Evolutionary conservation across 2,888 invertebrate genomes (phyloP).

Genomic region (Lasius platythorax): DNA sequence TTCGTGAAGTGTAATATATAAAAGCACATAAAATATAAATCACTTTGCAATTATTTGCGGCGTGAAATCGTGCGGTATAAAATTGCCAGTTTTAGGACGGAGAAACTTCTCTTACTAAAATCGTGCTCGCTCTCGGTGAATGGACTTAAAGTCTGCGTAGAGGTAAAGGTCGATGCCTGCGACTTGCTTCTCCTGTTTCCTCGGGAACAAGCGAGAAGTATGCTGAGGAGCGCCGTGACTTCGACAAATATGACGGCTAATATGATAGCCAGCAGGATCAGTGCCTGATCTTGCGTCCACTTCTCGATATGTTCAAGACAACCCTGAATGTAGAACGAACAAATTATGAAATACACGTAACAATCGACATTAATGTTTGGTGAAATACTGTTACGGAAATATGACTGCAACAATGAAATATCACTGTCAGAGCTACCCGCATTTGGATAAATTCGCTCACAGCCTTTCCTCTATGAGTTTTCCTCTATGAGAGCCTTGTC

Average conservation of each 20-base stretch:
- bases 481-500: conserved; percentile 53
- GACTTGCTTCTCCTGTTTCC: conserved; percentile 87
- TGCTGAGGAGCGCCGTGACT: conserved; percentile 90
- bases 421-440: conserved; percentile 58
- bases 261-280: conserved; percentile 89
- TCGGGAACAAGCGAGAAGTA: conserved; percentile 91
- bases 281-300: conserved; percentile 93
- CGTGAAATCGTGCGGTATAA: not conserved
- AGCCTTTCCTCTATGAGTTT: conserved; percentile 56
- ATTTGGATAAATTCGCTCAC: conserved; percentile 55
- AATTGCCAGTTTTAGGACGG: not conserved
- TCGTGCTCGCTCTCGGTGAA: conserved; percentile 82
- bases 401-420: not conserved
- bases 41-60: too few species aligned
- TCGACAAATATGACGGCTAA: conserved; percentile 91
- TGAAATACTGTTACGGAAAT: not conserved
- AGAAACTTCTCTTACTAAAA: conserved; percentile 74
- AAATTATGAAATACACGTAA: not conserved
- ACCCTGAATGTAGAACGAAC: conserved; percentile 87
- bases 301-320: conserved; percentile 90
- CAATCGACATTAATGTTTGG: not conserved
- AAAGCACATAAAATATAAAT: not conserved
- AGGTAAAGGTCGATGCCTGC: conserved; percentile 81
- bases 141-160: conserved; percentile 83
- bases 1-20: not conserved